These are phyloP conservation scores for Dendroctonus ponderosae DNA, from an alignment of 1,140 invertebrate species.

Conservation along the genomic window DNA sequence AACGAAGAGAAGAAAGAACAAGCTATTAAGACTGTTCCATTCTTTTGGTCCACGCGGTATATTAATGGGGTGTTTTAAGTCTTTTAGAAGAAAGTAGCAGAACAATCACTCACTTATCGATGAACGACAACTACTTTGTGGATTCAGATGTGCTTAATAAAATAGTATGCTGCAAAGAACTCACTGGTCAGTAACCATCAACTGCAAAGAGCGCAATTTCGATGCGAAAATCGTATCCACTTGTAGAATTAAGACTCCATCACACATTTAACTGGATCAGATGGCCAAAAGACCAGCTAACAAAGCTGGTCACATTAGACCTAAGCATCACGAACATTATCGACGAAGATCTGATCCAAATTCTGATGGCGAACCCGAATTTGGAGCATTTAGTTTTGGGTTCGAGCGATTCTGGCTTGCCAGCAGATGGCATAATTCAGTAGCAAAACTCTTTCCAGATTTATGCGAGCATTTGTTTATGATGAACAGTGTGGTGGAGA, in stretches of 20 bases:
- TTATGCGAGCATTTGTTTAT: conserved; percentile 56
- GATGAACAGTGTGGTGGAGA: conserved; percentile 70
- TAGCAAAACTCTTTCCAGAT: conserved; percentile 48
- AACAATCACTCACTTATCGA: conserved; percentile 48
- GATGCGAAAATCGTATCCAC: not conserved
- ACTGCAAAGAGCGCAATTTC: not conserved
- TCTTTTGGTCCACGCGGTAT: too few species aligned
- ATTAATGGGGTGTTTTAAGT: conserved; percentile 9
- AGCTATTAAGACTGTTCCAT: too few species aligned
- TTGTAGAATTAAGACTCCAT: conserved; percentile 34
- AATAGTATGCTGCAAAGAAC: conserved; percentile 38
- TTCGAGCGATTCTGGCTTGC: conserved; percentile 36
- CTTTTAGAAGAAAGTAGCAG: conserved; percentile 33
- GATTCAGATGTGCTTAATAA: conserved; percentile 32
- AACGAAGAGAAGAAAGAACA: too few species aligned
- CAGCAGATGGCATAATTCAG: not conserved
- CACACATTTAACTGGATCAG: conserved; percentile 28
- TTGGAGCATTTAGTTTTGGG: conserved; percentile 73
- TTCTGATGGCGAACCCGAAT: conserved; percentile 64
- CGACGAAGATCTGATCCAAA: conserved; percentile 60
- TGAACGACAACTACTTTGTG: conserved; percentile 43
- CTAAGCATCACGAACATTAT: conserved; percentile 72
- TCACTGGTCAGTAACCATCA: conserved; percentile 35
- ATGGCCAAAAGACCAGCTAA: conserved; percentile 51
- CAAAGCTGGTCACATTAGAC: conserved; percentile 70